These are phyloP conservation scores for Acronicta psi DNA, from an alignment of 2,888 invertebrate genomes.

Conservation along the genomic window DNA sequence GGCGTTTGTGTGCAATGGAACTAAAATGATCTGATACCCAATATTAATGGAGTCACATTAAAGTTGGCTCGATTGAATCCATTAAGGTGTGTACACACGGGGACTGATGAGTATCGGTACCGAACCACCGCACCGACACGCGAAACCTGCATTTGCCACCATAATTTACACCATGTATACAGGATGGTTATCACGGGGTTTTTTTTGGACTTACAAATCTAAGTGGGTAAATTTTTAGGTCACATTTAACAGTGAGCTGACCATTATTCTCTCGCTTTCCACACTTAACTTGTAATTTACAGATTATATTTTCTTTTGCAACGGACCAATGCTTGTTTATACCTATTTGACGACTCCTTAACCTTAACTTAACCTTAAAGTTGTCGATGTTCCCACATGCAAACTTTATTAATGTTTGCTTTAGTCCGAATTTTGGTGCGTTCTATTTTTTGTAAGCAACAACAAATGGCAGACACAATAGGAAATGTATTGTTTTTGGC, in stretches of 20 bases:
- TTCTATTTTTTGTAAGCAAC: no score
- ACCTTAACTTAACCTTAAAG: no score
- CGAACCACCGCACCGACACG: conserved; percentile 53
- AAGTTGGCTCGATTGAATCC: conserved; percentile 76
- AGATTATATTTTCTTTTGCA: no score
- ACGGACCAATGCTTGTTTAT: no score
- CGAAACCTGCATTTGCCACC: conserved; percentile 67
- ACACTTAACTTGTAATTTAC: no score
- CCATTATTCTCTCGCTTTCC: no score
- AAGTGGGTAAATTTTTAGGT: neutral
- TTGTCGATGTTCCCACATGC: no score
- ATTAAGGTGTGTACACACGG: conserved; percentile 74
- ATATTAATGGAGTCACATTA: conserved; percentile 72
- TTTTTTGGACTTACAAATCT: conserved; percentile 6
- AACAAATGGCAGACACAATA: no score
- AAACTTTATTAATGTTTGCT: no score
- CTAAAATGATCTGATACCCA: conserved; percentile 58
- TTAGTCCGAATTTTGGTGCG: no score
- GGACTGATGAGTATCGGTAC: conserved; percentile 67
- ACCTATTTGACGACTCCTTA: no score
- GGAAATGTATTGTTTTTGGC: no score
- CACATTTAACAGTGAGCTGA: neutral
- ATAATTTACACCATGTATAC: conserved; percentile 60
- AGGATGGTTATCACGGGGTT: conserved; percentile 43
- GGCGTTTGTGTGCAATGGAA: conserved; percentile 42